Conservation (phyloP, 2,113 vertebrate species). For the Rhizomys pruinosus region DNA sequence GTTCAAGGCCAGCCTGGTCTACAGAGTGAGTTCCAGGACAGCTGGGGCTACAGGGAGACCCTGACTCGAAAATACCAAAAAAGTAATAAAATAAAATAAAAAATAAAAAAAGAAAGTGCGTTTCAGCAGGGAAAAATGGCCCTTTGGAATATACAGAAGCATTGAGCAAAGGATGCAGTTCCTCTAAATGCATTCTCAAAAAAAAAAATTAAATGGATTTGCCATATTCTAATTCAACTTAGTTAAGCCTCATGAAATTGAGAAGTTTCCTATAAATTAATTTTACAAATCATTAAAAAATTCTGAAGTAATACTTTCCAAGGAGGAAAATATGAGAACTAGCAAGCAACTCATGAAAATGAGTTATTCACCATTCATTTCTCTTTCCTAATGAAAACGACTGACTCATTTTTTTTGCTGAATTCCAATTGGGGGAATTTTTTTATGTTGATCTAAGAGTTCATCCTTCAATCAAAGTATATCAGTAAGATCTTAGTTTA, state of each 20-base stretch:
- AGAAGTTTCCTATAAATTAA: conserved; percentile 60
- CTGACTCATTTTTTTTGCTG: conserved; percentile 34
- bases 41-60: too few relatives aligned
- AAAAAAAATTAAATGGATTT: conserved; percentile 70
- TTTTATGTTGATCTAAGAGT: conserved; percentile 48
- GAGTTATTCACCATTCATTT: conserved; percentile 59
- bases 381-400: conserved; percentile 53
- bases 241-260: conserved; percentile 58
- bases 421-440: conserved; percentile 32
- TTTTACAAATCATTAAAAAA: conserved; percentile 68
- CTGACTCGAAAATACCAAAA: too few relatives aligned
- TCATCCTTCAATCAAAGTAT: conserved; percentile 48
- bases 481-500: conserved; percentile 32
- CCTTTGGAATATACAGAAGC: conserved; percentile 43
- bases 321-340: conserved; percentile 48
- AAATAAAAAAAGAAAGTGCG: too few relatives aligned
- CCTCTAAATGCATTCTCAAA: conserved; percentile 57
- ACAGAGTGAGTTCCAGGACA: too few relatives aligned
- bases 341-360: conserved; percentile 55
- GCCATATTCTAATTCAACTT: conserved; percentile 62
- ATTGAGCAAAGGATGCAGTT: conserved; percentile 48
- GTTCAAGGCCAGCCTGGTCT: too few relatives aligned
- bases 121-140: conserved; percentile 38
- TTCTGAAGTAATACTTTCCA: conserved; percentile 65
- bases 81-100: too few relatives aligned